Evolutionary conservation across 1,140 invertebrate species (phyloP).

Genomic region (Psix sp.): DNA sequence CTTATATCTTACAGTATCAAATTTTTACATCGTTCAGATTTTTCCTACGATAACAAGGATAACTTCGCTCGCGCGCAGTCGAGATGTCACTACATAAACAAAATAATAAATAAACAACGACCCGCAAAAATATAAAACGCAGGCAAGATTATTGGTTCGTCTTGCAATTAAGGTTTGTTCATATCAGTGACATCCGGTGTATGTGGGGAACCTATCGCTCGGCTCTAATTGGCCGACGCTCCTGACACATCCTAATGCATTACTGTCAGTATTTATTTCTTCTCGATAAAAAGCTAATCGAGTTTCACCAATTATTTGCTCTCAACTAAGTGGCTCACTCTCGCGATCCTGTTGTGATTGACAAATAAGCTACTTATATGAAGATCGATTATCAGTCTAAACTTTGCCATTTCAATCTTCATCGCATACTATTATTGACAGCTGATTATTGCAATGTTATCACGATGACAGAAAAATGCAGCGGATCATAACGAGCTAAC

Average conservation of each 20-base stretch:
- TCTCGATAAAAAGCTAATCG: conserved; percentile 29
- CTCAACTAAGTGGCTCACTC: conserved; percentile 12
- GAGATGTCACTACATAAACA: too few relatives aligned
- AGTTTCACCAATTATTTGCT: conserved; percentile 38
- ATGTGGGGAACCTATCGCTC: conserved; percentile 51
- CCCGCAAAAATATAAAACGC: too few relatives aligned
- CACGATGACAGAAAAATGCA: neutral
- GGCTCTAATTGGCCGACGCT: conserved; percentile 54
- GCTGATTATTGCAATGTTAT: too few relatives aligned
- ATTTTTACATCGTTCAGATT: conserved; percentile 24
- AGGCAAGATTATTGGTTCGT: too few relatives aligned
- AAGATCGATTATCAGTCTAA: conserved; percentile 36
- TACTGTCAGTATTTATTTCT: conserved; percentile 51
- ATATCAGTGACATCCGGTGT: conserved; percentile 32
- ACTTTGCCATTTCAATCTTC: conserved; percentile 34
- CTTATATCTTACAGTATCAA: conserved; percentile 27
- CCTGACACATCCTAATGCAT: conserved; percentile 54
- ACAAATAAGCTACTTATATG: conserved; percentile 51
- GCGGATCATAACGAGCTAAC: neutral
- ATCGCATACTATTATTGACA: neutral
- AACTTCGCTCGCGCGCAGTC: too few relatives aligned
- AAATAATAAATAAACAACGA: too few relatives aligned
- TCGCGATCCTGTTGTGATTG: conserved; percentile 32
- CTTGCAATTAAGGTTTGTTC: too few relatives aligned
- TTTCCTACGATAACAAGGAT: conserved; percentile 16